Evolutionary conservation across 2,113 vertebrate species (phyloP), one percentile per base, ranked within the genome.

Genomic region (Sebastes schlegelii): DNA sequence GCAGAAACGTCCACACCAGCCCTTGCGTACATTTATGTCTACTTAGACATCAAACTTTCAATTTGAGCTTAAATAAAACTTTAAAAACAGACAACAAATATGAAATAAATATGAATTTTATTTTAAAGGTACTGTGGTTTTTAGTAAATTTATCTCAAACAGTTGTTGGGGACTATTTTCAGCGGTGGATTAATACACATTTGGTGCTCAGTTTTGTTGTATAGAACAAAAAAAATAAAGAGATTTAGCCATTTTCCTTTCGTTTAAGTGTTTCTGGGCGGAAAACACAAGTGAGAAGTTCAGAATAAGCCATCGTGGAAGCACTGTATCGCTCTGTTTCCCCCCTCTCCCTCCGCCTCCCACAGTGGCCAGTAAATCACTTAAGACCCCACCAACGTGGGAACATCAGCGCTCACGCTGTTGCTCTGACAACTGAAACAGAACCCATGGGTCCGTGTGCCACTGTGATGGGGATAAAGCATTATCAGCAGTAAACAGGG

Each of bases 341-440:
- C 61, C 26, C 34, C 10, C 17, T 60, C 13, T 11, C 43, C 7
- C 8, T 14, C 19, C 13, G 3, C 55, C 40, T 48, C 42, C 71
- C 61, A 43, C 61, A 40, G 8, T 58, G 64, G 34, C 67, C 77
- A 70, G 21, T 77, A 79, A 88, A 84, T 83, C 69, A 81, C 70
- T 63, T 64, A 77, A 69, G 54, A 49, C 70, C 62, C 46, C 83
- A 48, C 14, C 68, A 42, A 23, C n/a, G 9, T 75, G 42, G 58
- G 75, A 55, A 80, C 49, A 73, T 55, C 69, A 63, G 62, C 13
- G 10, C 69, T 82, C 77, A 34, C 21, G 14, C 66, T 54, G 91
- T 91, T 91, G 86, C 92, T 88, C 58, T 80, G 80, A 88, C 73
- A 83, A 82, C 86, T 83, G 88, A 88, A 92, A 92, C 72, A 74